Conservation (phyloP, 2,113 vertebrate species). For the Ia io region DNA sequence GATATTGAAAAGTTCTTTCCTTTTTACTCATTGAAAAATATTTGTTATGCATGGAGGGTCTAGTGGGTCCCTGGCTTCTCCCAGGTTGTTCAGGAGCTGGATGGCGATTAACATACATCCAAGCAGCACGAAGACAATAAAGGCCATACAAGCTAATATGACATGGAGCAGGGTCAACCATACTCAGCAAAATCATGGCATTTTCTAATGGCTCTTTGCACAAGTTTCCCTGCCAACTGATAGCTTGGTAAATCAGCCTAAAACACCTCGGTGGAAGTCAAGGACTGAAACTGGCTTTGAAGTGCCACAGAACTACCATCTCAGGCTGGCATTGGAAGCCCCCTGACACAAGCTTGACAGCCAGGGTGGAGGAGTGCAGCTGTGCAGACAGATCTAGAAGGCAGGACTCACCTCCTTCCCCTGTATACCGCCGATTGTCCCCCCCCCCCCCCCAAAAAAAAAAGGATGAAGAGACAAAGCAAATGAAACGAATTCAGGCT, state of each 20-base stretch:
- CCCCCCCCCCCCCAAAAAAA: background rate
- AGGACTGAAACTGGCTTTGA: background rate
- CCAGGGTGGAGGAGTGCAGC: background rate
- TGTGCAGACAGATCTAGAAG: background rate
- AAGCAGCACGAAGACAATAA: background rate
- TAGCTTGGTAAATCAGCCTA: background rate
- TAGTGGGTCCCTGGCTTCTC: background rate
- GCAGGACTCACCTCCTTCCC: no score
- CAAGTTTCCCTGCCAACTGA: background rate
- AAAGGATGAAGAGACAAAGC: background rate
- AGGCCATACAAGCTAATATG: background rate
- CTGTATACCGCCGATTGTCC: fast-evolving
- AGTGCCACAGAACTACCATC: background rate
- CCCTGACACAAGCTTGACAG: background rate
- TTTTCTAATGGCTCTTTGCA: background rate
- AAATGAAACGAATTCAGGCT: background rate
- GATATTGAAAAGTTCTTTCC: background rate
- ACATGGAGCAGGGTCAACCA: background rate
- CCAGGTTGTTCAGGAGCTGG: background rate
- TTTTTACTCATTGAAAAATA: background rate
- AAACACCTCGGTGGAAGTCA: background rate
- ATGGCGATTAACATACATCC: background rate
- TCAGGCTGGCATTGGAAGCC: background rate
- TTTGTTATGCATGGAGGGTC: background rate
- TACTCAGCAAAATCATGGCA: background rate